Evolutionary conservation across 2,888 invertebrate genomes (phyloP).

Genomic region (Caenorhabditis doughertyi): DNA sequence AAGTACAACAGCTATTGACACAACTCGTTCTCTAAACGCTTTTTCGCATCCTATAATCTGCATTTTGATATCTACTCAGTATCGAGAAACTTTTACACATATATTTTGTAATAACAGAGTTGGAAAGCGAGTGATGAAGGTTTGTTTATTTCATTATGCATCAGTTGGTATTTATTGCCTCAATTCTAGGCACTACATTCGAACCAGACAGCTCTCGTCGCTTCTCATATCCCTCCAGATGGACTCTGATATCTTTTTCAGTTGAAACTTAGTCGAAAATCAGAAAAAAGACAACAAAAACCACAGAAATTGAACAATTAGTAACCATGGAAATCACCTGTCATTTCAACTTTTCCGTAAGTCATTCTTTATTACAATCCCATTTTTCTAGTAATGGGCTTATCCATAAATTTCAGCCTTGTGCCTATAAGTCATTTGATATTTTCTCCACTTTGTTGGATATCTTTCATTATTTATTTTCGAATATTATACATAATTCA

Average conservation of each 20-base stretch:
- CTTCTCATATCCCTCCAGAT: no score
- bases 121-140: not conserved
- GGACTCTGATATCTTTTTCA: no score
- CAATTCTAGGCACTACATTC: no score
- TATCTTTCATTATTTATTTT: constrained; percentile 41
- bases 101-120: not conserved
- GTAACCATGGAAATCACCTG: no score
- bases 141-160: no score
- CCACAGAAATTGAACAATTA: no score
- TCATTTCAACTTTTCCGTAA: no score
- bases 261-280: no score
- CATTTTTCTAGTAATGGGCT: not conserved
- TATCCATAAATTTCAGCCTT: constrained; percentile 8
- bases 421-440: constrained; percentile 39
- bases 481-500: constrained; percentile 44
- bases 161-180: no score
- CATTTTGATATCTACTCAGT: not conserved
- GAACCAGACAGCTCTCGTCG: no score
- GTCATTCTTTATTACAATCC: no score
- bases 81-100: not conserved
- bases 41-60: not conserved
- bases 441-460: constrained; percentile 41
- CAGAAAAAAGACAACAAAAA: no score
- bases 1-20: not conserved
- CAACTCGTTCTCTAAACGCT: not conserved